These are phyloP conservation scores for Imbricaverruca yamaguchii DNA, from an alignment of 2,888 invertebrate species.

Conservation along the genomic window DNA sequence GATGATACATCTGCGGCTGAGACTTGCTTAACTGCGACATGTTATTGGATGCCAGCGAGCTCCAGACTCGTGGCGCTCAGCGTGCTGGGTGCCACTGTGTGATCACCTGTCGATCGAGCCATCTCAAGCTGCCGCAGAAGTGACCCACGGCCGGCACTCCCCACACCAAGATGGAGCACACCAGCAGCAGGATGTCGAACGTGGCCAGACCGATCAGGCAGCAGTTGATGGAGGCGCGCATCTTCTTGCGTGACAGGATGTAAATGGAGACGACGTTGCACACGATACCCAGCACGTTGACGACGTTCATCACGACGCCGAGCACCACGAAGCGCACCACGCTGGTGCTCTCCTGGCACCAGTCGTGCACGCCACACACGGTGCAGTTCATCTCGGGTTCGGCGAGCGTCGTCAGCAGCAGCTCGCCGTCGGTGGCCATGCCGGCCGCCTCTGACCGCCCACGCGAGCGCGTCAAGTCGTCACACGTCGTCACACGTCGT, in stretches of 20 bases:
- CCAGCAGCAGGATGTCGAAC: conserved; percentile 83
- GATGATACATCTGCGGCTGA: no score
- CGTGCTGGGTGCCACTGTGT: no score
- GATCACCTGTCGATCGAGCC: no score
- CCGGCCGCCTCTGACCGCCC: no score
- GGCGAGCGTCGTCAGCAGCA: no score
- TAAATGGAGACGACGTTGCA: conserved; percentile 87
- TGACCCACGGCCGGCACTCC: conserved; percentile 78
- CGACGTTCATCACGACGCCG: conserved; percentile 68
- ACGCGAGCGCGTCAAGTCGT: no score
- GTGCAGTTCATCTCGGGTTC: not conserved
- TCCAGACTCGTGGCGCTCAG: no score
- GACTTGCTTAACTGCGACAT: no score
- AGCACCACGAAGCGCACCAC: conserved; percentile 71
- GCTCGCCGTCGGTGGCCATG: not conserved
- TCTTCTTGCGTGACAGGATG: conserved; percentile 70
- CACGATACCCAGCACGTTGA: conserved; percentile 73
- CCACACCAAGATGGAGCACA: conserved; percentile 76
- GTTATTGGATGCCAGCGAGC: no score
- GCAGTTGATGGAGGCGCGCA: conserved; percentile 93
- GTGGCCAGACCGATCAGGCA: conserved; percentile 82
- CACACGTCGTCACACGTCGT: no score
- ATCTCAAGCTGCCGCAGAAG: conserved; percentile 61
- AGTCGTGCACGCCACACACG: not conserved
- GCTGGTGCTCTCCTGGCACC: not conserved